A percentile compares a stretch with the other conserved stretches of the same genome.
These are phyloP conservation scores for Drosophila trichaetosa DNA, from an alignment of 2,888 invertebrate species.

Conservation along the genomic window DNA sequence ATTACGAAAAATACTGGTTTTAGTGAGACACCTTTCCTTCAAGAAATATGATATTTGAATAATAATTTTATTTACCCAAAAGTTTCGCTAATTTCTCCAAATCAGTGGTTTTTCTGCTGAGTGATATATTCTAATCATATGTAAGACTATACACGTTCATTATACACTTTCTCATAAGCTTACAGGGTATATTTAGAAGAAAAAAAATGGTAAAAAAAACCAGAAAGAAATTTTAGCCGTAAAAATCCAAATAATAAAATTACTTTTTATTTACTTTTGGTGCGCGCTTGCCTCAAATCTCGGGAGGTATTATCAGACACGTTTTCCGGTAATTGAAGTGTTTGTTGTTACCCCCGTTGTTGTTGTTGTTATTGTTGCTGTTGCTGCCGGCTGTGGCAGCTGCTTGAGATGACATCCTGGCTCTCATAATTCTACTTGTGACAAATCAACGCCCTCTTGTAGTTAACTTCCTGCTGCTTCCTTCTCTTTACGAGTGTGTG, in stretches of 20 bases:
- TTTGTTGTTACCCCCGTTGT: conserved; percentile 47
- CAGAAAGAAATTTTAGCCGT: conserved; percentile 26
- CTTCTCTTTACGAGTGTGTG: conserved; percentile 54
- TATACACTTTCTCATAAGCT: background rate
- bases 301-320: conserved; percentile 77
- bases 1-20: background rate
- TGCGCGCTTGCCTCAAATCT: conserved; percentile 46
- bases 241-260: conserved; percentile 75
- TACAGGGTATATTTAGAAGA: conserved; percentile 23
- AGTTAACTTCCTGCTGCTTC: conserved; percentile 69
- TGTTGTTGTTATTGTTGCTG: conserved; percentile 21
- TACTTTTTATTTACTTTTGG: conserved; percentile 72
- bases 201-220: conserved; percentile 26
- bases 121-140: background rate
- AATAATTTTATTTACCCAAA: background rate
- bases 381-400: conserved; percentile 52
- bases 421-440: conserved; percentile 77
- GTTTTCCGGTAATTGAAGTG: conserved; percentile 82
- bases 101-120: background rate
- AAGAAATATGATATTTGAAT: background rate
- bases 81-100: background rate
- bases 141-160: background rate
- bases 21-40: background rate
- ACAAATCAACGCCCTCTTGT: conserved; percentile 80
- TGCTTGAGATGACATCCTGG: conserved; percentile 51